Evolutionary conservation across 64 coral and sea anemone genomes (phyloP), one percentile per base, ranked within the genome.

Genomic region (Actinia tenebrosa): DNA sequence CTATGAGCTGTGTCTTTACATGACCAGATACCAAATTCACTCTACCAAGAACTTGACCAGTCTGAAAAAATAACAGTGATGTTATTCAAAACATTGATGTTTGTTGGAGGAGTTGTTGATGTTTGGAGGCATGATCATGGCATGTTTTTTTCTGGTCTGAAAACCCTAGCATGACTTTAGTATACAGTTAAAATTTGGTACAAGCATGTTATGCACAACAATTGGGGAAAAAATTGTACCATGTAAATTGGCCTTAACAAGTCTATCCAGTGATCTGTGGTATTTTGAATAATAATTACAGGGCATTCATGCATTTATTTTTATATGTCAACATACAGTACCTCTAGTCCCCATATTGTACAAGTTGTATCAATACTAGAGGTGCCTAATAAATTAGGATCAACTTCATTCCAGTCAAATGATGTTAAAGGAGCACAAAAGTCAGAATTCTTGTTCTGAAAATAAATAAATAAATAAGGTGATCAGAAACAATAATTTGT

Each of bases 321-420:
- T 37, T 37, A 37, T 37, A 14, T 75, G 13, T 43, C 13, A 42
- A 75, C 88, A 83, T 91, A n/a, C n/a, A n/a, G n/a, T n/a, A 99
- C 96, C 88, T 99, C 96, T 26, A 99, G 46, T 82, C 96, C 96
- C 96, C 96, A 99, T 77, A 99, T 99, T 11, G 96, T 99, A 64
- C 96, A 99, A 78, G 96, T 99, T 88, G 96, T 99, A 87, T 99
- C 96, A 91, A 99, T 99, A 62, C 96, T 99, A 78, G 96, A 99
- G 83, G 96, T 99, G 53, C 96, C 96, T 26, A 99, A 75, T 25
- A 99, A 56, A 71, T 99, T 99, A 69, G 93, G 96, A 77, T 99
- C 96, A 53, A 99, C 90, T 62, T 99, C 96, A 84, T 99, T 99
- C 96, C 96, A 99, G 64, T 99, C 96, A 93, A 99, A 99, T 59